Conservation (phyloP, 2,113 vertebrate species). For the Ochotona curzoniae region DNA sequence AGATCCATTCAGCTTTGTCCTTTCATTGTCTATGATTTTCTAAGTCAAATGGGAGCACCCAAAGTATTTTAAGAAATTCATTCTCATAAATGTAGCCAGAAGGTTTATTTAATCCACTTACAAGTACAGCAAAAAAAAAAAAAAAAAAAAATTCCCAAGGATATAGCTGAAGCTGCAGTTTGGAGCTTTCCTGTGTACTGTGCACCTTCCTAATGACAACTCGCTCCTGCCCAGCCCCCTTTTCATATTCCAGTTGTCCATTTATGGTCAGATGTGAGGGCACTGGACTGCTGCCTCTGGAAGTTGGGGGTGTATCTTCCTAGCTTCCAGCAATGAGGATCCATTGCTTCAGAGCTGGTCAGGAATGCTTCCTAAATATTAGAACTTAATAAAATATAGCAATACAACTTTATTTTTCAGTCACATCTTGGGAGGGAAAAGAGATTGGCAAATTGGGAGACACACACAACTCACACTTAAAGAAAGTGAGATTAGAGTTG, state of each 20-base stretch:
- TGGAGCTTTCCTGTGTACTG: not conserved
- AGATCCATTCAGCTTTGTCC: not conserved
- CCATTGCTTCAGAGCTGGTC: not conserved
- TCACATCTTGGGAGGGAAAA: not conserved
- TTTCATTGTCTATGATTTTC: not conserved
- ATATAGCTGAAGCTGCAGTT: not conserved
- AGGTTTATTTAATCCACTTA: not conserved
- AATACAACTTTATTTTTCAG: constrained; percentile 50
- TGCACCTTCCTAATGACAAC: not conserved
- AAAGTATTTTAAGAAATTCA: not conserved
- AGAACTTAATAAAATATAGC: constrained; percentile 35
- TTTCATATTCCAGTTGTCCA: not conserved
- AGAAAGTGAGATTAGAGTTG: not conserved
- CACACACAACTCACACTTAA: too few species aligned
- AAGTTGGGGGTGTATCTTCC: constrained; percentile 35
- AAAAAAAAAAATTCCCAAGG: not conserved
- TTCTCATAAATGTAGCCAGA: not conserved
- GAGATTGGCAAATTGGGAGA: not conserved
- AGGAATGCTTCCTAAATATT: not conserved
- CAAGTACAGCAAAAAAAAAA: constrained; percentile 7
- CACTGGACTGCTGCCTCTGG: not conserved
- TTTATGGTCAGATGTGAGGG: not conserved
- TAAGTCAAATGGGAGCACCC: not conserved
- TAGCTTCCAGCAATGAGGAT: constrained; percentile 28
- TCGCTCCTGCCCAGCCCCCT: not conserved